These are phyloP conservation scores for Polyommatus iphigenia DNA, from an alignment of 2,888 invertebrate species.

Conservation along the genomic window DNA sequence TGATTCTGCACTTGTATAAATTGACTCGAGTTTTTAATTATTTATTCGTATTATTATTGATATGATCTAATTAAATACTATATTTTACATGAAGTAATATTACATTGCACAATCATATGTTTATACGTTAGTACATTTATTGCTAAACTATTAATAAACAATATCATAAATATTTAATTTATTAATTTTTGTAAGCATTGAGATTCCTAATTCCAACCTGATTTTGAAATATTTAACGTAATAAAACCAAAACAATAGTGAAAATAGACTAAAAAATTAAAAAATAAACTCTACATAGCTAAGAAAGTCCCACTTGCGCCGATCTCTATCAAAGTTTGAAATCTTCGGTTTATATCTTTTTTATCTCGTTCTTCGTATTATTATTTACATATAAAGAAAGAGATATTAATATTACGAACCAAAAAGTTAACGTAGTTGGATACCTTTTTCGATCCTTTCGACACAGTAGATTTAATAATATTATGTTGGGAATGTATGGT, in stretches of 20 bases:
- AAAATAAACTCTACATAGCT: neutral
- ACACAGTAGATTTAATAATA: no score
- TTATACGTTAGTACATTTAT: constrained; percentile 23
- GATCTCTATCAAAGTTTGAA: neutral
- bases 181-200: neutral
- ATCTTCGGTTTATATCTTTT: neutral
- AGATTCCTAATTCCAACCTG: neutral
- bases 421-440: no score
- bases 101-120: neutral
- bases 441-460: no score
- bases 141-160: neutral
- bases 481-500: no score
- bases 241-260: no score
- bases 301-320: neutral
- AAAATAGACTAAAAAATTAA: no score
- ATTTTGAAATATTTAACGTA: neutral
- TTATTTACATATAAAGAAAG: no score
- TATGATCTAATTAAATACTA: neutral
- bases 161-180: neutral
- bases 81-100: neutral
- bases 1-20: neutral
- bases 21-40: neutral
- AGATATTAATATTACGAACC: no score
- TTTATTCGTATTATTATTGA: neutral
- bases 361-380: neutral